phyloP scores from a whole-genome alignment of 2,888 invertebrate genomes.

The Rhabditophanes sp. region DNA sequence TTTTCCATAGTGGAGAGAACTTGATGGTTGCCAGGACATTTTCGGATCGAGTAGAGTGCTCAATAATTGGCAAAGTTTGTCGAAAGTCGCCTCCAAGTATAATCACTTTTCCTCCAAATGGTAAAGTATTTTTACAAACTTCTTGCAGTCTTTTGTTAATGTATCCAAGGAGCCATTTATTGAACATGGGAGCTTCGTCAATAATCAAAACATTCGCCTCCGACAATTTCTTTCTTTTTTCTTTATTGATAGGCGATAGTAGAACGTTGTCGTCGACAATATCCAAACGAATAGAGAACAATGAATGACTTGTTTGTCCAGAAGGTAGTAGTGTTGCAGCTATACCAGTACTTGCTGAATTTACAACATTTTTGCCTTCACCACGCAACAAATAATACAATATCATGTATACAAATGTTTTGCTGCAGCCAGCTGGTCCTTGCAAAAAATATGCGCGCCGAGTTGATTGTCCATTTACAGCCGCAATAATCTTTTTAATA shows the following conservation, averaged over 20 bases:
- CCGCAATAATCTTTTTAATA: no score
- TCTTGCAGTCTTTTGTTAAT: constrained; percentile 5
- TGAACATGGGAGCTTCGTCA: constrained; percentile 10
- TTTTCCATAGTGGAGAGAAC: not conserved
- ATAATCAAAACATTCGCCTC: constrained; percentile 8
- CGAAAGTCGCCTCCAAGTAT: constrained; percentile 1
- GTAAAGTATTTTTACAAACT: not conserved
- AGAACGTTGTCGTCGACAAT: no score
- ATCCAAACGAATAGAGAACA: no score
- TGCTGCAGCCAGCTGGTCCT: constrained; percentile 5
- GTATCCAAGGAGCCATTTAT: constrained; percentile 3
- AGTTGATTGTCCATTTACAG: no score
- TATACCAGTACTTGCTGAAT: no score
- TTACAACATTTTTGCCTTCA: not conserved
- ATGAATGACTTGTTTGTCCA: no score
- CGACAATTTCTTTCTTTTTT: constrained; percentile 1
- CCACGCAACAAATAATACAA: not conserved
- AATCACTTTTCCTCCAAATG: constrained; percentile 10
- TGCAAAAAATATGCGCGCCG: constrained; percentile 6
- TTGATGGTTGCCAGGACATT: not conserved
- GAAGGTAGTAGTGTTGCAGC: no score
- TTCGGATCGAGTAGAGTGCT: not conserved
- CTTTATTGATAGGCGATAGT: no score
- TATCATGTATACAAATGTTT: constrained; percentile 9
- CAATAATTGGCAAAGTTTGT: not conserved